Conservation (phyloP, 1,140 invertebrate species). For the Patella vulgata region DNA sequence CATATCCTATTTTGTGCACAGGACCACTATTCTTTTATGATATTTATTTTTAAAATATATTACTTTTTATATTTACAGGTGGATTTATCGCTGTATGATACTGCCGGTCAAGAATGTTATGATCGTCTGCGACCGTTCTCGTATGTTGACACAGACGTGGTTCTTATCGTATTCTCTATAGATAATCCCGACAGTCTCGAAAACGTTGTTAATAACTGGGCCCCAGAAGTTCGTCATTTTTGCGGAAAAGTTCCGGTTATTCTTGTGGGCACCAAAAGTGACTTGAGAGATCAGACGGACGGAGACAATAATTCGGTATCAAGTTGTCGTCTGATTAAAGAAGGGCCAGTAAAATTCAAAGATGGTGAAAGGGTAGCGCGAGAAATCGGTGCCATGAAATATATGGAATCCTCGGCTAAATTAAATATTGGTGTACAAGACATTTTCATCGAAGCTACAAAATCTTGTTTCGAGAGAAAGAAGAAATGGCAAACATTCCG, state of each 20-base stretch:
- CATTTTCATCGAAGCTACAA: constrained; percentile 50
- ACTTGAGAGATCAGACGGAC: constrained; percentile 86
- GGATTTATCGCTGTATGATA: constrained; percentile 93
- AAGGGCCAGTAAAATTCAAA: constrained; percentile 42
- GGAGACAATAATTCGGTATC: constrained; percentile 17
- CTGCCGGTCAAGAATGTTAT: constrained; percentile 93
- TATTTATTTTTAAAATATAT: too few species aligned
- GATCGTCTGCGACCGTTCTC: constrained; percentile 89
- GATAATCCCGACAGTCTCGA: constrained; percentile 83
- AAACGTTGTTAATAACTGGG: constrained; percentile 90
- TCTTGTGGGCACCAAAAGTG: constrained; percentile 75
- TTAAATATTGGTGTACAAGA: constrained; percentile 51
- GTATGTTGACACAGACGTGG: constrained; percentile 92
- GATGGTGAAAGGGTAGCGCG: constrained; percentile 40
- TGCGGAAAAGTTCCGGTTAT: constrained; percentile 96
- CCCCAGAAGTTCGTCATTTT: constrained; percentile 84
- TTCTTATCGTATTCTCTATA: constrained; percentile 52
- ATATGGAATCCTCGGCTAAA: constrained; percentile 60
- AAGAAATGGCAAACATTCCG: too few species aligned
- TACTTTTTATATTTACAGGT: constrained; percentile 72
- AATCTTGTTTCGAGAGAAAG: constrained; percentile 67
- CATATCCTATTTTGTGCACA: background rate
- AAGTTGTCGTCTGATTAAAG: constrained; percentile 80
- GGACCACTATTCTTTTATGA: too few species aligned
- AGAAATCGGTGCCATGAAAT: constrained; percentile 40